Evolutionary conservation across 2,888 invertebrate species (phyloP), one percentile per base, ranked within the genome.

Genomic region (Cacoxenus indagator): DNA sequence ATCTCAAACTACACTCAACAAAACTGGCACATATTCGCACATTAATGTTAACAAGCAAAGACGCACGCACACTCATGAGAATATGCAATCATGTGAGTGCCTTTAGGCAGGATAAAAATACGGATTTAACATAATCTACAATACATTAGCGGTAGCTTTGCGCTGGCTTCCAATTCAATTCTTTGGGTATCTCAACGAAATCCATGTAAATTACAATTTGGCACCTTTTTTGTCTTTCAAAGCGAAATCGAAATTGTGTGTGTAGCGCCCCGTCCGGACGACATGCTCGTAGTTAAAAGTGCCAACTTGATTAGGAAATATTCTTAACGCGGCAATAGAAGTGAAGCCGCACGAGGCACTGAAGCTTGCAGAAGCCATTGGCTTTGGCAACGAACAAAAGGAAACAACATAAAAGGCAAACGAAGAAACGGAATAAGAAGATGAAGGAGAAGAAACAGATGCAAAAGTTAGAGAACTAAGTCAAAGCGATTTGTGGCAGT

Each of bases 131-230:
- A 82, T 87, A 87, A 87, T 87, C 87, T 87, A 87, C 87, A 87
- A 87, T 87, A 87, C 87, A 87, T 87, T 87, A 87, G 87, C 87
- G 87, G 86, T 87, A 87, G 87, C 87, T 87, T 87, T 85, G 85
- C 85, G 87, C 85, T 86, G 87, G 87, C 86, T 87, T 87, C 86
- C 85, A 86, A 86, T 87, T 87, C 87, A 87, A 87, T 87, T 87
- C 87, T 86, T 87, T 84, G 87, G 87, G 86, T 86, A 86, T 87
- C 86, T 84, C 82, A 82, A 76, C 78, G 80, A 85, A 87, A 87
- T 84, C 87, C 87, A 86, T 86, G 87, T 87, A 87, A 87, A 87
- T 87, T 87, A 87, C 87, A 86, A 86, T 86, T 85, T 85, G 84
- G 81, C 85, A 86, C 85, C 86, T 85, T 85, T 77, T 82, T 51